Evolutionary conservation across 2,797 vertebrate species (phyloP), one percentile per base, ranked within the genome.

Genomic region (Sebastes hubbsi): DNA sequence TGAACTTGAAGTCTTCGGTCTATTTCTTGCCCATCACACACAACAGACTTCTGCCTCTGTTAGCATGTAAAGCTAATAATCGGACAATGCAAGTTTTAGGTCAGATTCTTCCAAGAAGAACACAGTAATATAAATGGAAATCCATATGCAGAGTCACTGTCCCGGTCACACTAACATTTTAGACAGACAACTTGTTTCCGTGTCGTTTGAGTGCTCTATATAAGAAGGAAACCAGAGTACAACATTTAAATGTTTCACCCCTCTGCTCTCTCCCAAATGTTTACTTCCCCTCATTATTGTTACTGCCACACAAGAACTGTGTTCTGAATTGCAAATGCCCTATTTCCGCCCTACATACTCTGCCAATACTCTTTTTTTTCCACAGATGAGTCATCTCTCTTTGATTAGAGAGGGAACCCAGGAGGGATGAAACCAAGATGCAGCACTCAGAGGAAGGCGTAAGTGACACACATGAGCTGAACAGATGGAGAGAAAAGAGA

Each of bases 321-420:
- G 59, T 64, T 79, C 70, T 42, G 38, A 86, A 67, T 90, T 67
- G 73, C 70, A 85, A 80, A 83, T 54, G 68, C 49, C 84, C 88
- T 68, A 73, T 70, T 88, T 87, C 74, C 7, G 66, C 60, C 80
- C 78, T 80, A 76, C 58, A 84, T 84, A 80, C 81, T 68, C 77
- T 86, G 83, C 87, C 83, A 85, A 83, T 74, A 84, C 59, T 74
- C 72, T 58, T 84, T 85, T 85, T 85, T 78, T 84, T 9, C 4
- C 6, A 81, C 52, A 75, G 78, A 90, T 89, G 91, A 91, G 86
- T 93, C 91, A 90, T 86, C 68, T 3, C 55, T 70, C 83, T 91
- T 87, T 85, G 76, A 89, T 82, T 88, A 85, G 46, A 89, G 65
- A 36, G 46, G n/a, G 27, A 88, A 85, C 80, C 81, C 70, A 63